Conservation (phyloP, 2,797 vertebrate species). For the Oryzias dopingdopingensis region DNA sequence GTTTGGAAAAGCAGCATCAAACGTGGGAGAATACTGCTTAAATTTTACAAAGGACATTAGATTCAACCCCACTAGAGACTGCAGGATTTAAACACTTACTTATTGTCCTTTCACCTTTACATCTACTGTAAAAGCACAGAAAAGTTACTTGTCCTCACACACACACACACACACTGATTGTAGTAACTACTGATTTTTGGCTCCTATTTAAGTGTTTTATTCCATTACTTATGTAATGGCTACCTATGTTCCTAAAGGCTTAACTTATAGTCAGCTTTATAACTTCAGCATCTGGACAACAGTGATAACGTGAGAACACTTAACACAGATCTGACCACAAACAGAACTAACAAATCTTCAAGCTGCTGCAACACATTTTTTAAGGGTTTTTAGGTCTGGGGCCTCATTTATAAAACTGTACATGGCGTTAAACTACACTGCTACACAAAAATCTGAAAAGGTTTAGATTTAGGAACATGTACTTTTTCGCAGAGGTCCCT, state of each 20-base stretch:
- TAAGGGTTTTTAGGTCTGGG: no score
- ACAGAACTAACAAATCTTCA: not conserved
- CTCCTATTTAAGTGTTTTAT: constrained; percentile 44
- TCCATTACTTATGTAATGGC: constrained; percentile 28
- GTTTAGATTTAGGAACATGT: no score
- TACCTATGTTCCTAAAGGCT: not conserved
- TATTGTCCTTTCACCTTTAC: constrained; percentile 40
- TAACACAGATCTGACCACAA: constrained; percentile 25
- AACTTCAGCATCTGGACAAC: constrained; percentile 20
- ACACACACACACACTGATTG: constrained; percentile 32
- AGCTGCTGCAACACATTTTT: no score
- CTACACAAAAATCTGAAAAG: no score
- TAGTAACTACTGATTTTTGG: constrained; percentile 45
- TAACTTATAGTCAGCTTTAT: constrained; percentile 14
- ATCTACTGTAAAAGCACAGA: constrained; percentile 50
- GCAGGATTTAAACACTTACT: constrained; percentile 47
- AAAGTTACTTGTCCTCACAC: constrained; percentile 36
- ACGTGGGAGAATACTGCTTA: constrained; percentile 29
- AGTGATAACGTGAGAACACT: constrained; percentile 21
- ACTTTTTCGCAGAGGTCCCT: no score
- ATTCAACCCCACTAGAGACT: constrained; percentile 40
- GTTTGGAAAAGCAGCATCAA: constrained; percentile 4
- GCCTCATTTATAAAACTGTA: no score
- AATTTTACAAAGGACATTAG: constrained; percentile 41
- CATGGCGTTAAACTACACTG: no score